Base-by-base conservation (phyloP, 1,140 invertebrate species). In the Penaeus indicus region DNA sequence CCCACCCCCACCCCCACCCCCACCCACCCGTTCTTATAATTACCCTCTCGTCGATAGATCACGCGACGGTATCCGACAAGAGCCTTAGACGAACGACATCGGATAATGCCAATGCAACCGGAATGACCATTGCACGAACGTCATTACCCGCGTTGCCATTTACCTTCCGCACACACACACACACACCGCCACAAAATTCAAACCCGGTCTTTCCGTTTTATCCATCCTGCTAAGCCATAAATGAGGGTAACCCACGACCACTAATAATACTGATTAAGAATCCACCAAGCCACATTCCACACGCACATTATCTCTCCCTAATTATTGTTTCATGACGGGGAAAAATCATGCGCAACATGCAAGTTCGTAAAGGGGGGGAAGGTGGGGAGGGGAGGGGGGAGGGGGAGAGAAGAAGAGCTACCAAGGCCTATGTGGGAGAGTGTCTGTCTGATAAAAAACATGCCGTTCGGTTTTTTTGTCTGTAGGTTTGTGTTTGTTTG, bases 261-360 rank as follows among this genome's bases (percentile, higher is more conserved):
- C 85, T 86, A 80, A 86, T 86, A 86, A 86, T 80, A 80, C 85
- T 86, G 85, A 80, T 54, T 69, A 86, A 38, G 85, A 80, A 86
- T 79, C 85, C 77, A 62, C 69, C 85, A 61, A 86, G 85, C 77
- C 85, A 80, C 85, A 86, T 86, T 64, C 11, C 85, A 80, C 85
- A 80, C 85, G 77, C 85, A 80, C 77, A 64, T 61, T 22, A 67
- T 79, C 32, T 77, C 32, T 77, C 62, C 62, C 77, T 86, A 86
- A 86, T 86, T 86, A 80, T 86, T 67, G 27, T 80, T 86, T 86
- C 77, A 79, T 86, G 85, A 47, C 67, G 60, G 61, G n/a, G 75
- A 86, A 86, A 80, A 86, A 86, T 86, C 85, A 64, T 62, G 77
- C 63, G 61, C 19, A 67, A 80, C 85, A 86, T 86, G 85, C 77